Percentiles rank a stretch among this genome's conserved stretches.
Conservation (phyloP, 2,888 invertebrate genomes). For the Papilio demoleus region DNA sequence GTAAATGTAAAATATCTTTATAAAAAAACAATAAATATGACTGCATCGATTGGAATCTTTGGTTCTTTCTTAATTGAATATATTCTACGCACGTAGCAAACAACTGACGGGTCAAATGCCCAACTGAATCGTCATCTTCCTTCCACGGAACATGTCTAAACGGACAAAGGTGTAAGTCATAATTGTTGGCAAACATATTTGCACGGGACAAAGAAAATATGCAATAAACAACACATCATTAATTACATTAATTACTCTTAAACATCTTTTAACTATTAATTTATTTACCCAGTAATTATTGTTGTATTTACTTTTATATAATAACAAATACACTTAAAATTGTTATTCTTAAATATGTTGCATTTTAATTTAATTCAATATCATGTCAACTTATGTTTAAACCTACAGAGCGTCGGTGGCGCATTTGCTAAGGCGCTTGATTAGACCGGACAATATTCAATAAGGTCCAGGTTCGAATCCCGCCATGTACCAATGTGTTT, state of each 20-base stretch:
- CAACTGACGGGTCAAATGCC: constrained; percentile 49
- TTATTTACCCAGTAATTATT: background rate
- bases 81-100: constrained; percentile 57
- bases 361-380: too few species aligned
- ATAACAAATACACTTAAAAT: too few species aligned
- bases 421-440: too few species aligned
- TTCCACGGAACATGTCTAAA: constrained; percentile 50
- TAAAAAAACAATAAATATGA: constrained; percentile 39
- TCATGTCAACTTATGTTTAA: too few species aligned
- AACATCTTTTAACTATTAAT: background rate
- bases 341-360: too few species aligned
- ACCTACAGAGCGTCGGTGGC: too few species aligned
- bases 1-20: background rate
- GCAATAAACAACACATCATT: background rate
- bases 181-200: constrained; percentile 38
- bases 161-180: constrained; percentile 49
- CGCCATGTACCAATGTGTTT: too few species aligned
- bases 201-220: constrained; percentile 28
- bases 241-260: background rate
- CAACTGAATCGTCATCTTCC: constrained; percentile 43
- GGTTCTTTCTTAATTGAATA: constrained; percentile 45
- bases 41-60: constrained; percentile 24
- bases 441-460: too few species aligned
- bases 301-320: background rate
- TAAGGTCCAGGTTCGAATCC: too few species aligned